Percentiles rank a stretch among this genome's conserved stretches.
These are phyloP conservation scores for Drosophila algonquin DNA, from an alignment of 2,888 invertebrate genomes.

Conservation along the genomic window DNA sequence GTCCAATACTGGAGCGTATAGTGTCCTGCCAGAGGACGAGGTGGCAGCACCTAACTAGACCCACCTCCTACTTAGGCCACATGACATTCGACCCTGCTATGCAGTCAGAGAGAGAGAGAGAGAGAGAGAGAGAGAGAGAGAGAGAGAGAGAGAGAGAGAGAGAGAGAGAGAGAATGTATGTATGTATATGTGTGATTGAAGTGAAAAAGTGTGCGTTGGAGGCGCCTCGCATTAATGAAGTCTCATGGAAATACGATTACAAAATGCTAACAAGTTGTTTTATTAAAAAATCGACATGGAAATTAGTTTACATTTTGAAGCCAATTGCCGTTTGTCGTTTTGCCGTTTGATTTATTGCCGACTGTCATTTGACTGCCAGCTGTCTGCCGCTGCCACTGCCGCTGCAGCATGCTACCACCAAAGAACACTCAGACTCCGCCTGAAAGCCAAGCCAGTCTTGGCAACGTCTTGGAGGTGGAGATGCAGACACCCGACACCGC, in stretches of 20 bases:
- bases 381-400: conserved; percentile 69
- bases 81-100: too few relatives aligned
- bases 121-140: too few relatives aligned
- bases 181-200: conserved; percentile 17
- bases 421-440: conserved; percentile 33
- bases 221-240: conserved; percentile 68
- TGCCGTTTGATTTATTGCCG: conserved; percentile 78
- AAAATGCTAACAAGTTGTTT: conserved; percentile 80
- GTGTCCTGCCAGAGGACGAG: too few relatives aligned
- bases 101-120: too few relatives aligned
- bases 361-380: conserved; percentile 79
- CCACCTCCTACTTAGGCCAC: too few relatives aligned
- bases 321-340: conserved; percentile 70
- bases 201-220: conserved; percentile 54
- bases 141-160: too few relatives aligned
- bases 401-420: conserved; percentile 57
- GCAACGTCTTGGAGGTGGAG: conserved; percentile 11
- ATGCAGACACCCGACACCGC: conserved; percentile 51
- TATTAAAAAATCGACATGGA: conserved; percentile 81
- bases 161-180: too few relatives aligned
- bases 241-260: conserved; percentile 57
- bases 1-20: too few relatives aligned
- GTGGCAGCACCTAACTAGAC: too few relatives aligned
- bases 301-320: conserved; percentile 83
- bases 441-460: conserved; percentile 3